A percentile compares a stretch with the other conserved stretches of the same genome.
phyloP scores from a whole-genome alignment of 2,113 vertebrate species.

The Pterophyllum scalare region DNA sequence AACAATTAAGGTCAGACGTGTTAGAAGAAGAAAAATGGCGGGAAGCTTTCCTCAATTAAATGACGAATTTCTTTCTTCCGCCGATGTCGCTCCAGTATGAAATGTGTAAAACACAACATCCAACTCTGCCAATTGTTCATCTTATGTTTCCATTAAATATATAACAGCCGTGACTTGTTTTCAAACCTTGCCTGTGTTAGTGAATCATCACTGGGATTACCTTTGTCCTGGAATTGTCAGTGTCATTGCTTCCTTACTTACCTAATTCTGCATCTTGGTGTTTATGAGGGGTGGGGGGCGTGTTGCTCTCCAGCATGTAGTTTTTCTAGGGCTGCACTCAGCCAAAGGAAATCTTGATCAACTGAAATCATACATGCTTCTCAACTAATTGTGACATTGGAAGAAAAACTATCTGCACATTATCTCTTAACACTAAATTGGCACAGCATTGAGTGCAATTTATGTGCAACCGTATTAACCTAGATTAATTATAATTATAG shows the following conservation, averaged over 20 bases:
- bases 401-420: neutral
- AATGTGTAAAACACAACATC: neutral
- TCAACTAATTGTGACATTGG: neutral
- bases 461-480: neutral
- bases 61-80: neutral
- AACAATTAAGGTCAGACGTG: slow-evolving; percentile 32
- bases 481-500: neutral
- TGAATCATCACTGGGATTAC: slow-evolving; percentile 8
- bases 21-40: slow-evolving; percentile 8
- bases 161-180: neutral
- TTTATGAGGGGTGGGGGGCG: neutral
- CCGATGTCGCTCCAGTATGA: neutral
- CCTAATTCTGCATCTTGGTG: neutral
- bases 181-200: slow-evolving; percentile 2
- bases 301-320: neutral
- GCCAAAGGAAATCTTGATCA: neutral
- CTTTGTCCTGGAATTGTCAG: slow-evolving; percentile 41
- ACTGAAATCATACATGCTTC: neutral
- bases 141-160: neutral
- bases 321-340: neutral
- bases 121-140: slow-evolving; percentile 2
- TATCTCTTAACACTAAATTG: neutral
- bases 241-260: neutral
- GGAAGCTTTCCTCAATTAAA: slow-evolving; percentile 2
- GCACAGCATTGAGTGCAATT: neutral